A percentile compares a stretch with the other conserved stretches of the same genome.
Conservation (phyloP, 2,113 vertebrate species). For the Uria aalge region DNA sequence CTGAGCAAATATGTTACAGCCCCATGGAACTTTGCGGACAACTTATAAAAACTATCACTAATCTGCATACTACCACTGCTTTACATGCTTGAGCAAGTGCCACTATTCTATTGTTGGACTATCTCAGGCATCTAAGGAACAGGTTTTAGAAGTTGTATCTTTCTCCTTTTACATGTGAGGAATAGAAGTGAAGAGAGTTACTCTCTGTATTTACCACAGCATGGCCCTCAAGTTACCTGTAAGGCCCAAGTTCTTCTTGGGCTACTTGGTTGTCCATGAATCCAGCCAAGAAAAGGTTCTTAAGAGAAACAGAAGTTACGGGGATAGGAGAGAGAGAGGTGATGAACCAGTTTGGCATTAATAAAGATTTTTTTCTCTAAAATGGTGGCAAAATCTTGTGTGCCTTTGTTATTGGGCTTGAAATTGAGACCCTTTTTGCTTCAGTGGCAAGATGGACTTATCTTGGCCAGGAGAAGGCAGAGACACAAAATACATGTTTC, state of each 20-base stretch:
- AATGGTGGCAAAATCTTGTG: not conserved
- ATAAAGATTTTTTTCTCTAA: not conserved
- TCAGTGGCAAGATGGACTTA: not conserved
- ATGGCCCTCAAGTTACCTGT: not conserved
- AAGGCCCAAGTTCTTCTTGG: not conserved
- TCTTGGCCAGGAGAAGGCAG: not conserved
- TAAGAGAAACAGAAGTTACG: not conserved
- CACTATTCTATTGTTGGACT: not conserved
- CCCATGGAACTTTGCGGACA: not conserved
- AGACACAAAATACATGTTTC: not conserved
- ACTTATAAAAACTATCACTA: not conserved
- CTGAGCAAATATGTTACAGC: not conserved
- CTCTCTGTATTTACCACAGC: not conserved
- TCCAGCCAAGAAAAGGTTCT: not conserved
- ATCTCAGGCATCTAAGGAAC: not conserved
- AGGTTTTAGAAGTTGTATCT: not conserved
- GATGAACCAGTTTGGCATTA: not conserved
- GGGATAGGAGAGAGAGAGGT: not conserved
- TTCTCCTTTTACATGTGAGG: not conserved
- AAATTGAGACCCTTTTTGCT: not conserved
- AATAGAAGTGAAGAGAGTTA: not conserved
- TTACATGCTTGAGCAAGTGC: not conserved
- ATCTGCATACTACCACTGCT: not conserved
- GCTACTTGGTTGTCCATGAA: not conserved
- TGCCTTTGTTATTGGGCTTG: not conserved